phyloP scores from a whole-genome alignment of 2,797 vertebrate genomes.

The Siniperca undulata region DNA sequence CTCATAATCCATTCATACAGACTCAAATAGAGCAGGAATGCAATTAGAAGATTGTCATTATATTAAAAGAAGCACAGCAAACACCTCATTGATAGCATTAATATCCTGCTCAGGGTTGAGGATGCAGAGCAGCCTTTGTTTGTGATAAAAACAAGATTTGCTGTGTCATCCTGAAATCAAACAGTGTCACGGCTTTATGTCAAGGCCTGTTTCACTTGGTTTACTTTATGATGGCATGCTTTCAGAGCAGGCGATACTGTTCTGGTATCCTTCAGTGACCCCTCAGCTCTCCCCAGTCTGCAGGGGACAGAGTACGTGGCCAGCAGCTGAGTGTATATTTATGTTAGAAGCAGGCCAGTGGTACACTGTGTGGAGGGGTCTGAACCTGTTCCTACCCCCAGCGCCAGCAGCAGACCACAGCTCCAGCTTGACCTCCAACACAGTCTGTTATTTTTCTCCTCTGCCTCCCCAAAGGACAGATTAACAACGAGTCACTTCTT shows the following conservation, averaged over 20 bases:
- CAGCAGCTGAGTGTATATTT: constrained; percentile 68
- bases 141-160: constrained; percentile 35
- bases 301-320: constrained; percentile 25
- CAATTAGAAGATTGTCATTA: constrained; percentile 28
- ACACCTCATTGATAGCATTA: background rate
- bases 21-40: constrained; percentile 36
- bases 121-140: background rate
- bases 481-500: constrained; percentile 67
- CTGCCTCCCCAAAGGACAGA: constrained; percentile 51
- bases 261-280: constrained; percentile 65
- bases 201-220: constrained; percentile 23
- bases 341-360: constrained; percentile 56
- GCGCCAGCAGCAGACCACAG: constrained; percentile 46
- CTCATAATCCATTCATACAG: constrained; percentile 68
- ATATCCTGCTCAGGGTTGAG: background rate
- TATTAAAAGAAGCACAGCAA: constrained; percentile 11
- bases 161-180: constrained; percentile 56
- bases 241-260: constrained; percentile 12
- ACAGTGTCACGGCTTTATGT: background rate
- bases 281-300: constrained; percentile 30
- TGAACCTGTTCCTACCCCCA: constrained; percentile 48
- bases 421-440: constrained; percentile 64
- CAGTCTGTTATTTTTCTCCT: constrained; percentile 53
- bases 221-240: constrained; percentile 18
- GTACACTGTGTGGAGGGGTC: constrained; percentile 25